Conservation (phyloP, 2,113 vertebrate species). For the Paracanthobrama guichenoti region DNA sequence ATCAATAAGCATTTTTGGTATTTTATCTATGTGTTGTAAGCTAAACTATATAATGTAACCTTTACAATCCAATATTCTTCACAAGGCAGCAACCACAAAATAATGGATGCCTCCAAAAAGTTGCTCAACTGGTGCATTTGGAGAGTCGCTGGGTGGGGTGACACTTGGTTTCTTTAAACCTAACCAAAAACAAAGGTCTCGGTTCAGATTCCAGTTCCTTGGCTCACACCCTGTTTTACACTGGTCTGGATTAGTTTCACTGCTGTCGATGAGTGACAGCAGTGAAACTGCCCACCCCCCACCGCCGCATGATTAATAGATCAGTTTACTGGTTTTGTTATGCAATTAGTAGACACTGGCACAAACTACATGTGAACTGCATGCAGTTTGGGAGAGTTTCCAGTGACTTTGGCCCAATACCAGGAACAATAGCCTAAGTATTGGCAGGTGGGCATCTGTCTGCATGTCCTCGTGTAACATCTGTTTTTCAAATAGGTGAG, state of each 20-base stretch:
- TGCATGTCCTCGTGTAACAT: not conserved
- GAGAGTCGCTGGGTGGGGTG: conserved; percentile 5
- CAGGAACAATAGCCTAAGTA: conserved; percentile 9
- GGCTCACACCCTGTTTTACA: conserved; percentile 26
- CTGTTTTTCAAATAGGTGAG: not conserved
- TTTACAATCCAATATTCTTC: not conserved
- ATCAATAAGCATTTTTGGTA: not conserved
- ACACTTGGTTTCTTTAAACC: not conserved
- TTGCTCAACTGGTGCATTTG: not conserved
- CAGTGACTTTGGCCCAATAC: conserved; percentile 4
- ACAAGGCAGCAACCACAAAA: not conserved
- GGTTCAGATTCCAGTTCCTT: not conserved
- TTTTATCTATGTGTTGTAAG: not conserved
- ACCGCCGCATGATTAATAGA: not conserved
- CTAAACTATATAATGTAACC: not conserved
- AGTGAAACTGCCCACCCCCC: too few relatives aligned
- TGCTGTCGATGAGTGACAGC: not conserved
- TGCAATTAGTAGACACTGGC: conserved; percentile 20
- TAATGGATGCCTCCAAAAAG: not conserved
- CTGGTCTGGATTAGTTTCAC: conserved; percentile 7
- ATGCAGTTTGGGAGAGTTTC: conserved; percentile 31
- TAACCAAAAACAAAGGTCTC: not conserved
- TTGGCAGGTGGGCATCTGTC: conserved; percentile 11
- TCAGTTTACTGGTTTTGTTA: conserved; percentile 16
- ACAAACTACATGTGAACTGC: not conserved